Conservation (phyloP, 2,888 invertebrate species). For the Leptopilina drosophilae region DNA sequence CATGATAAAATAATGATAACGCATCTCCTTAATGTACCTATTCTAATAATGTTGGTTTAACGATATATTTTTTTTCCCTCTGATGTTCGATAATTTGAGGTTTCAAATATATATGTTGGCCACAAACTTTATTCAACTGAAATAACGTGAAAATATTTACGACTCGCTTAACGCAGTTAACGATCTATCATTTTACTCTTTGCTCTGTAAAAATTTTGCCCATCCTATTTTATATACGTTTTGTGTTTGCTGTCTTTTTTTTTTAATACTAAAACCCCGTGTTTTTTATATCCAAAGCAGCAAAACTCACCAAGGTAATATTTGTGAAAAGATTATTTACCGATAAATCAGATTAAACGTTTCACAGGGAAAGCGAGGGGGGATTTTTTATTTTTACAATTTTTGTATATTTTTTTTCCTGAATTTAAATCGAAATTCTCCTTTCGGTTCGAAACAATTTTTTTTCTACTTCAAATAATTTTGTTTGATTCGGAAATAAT, state of each 20-base stretch:
- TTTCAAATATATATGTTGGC: not conserved
- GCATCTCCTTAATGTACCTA: not conserved
- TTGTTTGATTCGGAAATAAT: no score
- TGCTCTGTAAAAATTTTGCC: not conserved
- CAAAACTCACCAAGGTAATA: not conserved
- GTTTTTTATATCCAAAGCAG: not conserved
- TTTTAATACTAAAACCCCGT: not conserved
- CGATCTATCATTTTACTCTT: constrained; percentile 27
- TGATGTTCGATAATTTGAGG: not conserved
- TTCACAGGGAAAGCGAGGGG: no score
- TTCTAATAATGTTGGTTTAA: not conserved
- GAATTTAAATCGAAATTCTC: no score
- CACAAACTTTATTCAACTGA: not conserved
- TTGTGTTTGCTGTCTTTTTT: not conserved
- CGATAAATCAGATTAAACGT: not conserved
- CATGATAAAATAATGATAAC: not conserved
- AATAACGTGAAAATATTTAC: constrained; percentile 33
- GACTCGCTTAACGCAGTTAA: constrained; percentile 28
- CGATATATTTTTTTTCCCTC: not conserved
- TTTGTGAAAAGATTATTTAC: no score
- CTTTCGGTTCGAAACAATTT: no score
- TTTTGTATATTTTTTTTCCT: no score
- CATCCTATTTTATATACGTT: not conserved
- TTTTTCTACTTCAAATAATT: no score
- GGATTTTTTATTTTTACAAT: no score